Conservation (phyloP, 2,888 invertebrate species). For the Crepidodera aurea region DNA sequence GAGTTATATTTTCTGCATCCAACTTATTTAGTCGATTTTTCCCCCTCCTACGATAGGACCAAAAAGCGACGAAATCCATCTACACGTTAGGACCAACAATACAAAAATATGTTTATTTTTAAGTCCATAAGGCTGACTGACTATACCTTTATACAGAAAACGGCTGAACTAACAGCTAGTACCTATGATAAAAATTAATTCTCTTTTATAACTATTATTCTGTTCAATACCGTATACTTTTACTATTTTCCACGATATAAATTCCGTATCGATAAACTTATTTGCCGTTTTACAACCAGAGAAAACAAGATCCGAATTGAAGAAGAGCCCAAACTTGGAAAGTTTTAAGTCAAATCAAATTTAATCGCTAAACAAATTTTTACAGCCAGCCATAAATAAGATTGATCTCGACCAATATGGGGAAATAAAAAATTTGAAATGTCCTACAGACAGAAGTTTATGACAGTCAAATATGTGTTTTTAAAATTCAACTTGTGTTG, state of each 20-base stretch:
- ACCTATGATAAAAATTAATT: neutral
- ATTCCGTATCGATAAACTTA: slow-evolving; percentile 6
- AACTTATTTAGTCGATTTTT: too few relatives aligned
- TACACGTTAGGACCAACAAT: too few relatives aligned
- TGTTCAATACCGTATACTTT: neutral
- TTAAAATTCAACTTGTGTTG: neutral
- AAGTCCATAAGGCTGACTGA: too few relatives aligned
- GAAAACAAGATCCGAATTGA: slow-evolving; percentile 5
- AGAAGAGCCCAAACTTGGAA: slow-evolving; percentile 13
- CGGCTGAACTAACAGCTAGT: too few relatives aligned
- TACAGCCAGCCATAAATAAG: slow-evolving; percentile 20
- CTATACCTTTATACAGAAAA: too few relatives aligned
- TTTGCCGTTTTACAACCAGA: slow-evolving; percentile 13
- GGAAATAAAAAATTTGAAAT: slow-evolving; percentile 26
- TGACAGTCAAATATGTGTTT: slow-evolving; percentile 12
- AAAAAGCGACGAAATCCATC: too few relatives aligned
- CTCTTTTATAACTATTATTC: neutral
- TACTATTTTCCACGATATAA: neutral
- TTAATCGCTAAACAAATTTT: slow-evolving; percentile 17
- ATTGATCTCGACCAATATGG: slow-evolving; percentile 24
- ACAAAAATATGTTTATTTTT: too few relatives aligned
- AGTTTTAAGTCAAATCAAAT: slow-evolving; percentile 15
- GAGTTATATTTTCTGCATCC: too few relatives aligned
- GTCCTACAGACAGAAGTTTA: slow-evolving; percentile 16
- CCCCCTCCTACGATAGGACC: too few relatives aligned